A percentile compares a stretch with the other conserved stretches of the same genome.
phyloP scores from a whole-genome alignment of 1,140 invertebrate genomes.

The Metopolophium dirhodum region DNA sequence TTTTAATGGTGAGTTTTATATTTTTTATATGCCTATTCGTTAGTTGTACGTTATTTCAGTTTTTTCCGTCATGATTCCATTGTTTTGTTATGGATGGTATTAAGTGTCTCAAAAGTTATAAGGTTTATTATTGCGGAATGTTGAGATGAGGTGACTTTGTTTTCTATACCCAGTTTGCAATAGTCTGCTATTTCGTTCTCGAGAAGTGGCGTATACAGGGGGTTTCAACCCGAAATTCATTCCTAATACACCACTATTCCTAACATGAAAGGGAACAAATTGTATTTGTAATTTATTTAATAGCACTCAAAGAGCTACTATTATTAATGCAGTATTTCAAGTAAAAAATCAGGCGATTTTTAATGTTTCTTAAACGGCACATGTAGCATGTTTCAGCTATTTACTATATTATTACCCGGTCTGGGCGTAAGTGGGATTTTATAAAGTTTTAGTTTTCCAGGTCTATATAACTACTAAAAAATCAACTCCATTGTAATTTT shows the following conservation, averaged over 20 bases:
- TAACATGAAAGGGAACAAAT: background rate
- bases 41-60: background rate
- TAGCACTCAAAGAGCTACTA: background rate
- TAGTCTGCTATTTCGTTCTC: background rate
- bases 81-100: no score
- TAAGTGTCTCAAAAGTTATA: background rate
- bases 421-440: background rate
- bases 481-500: background rate
- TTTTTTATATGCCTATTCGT: background rate
- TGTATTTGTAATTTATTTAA: background rate
- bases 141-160: background rate
- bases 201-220: background rate
- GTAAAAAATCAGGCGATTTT: background rate
- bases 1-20: background rate
- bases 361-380: background rate
- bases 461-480: background rate
- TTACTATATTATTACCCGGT: background rate
- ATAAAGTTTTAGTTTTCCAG: background rate
- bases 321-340: background rate
- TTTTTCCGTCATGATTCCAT: background rate
- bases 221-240: no score
- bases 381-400: background rate
- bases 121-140: background rate
- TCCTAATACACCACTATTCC: no score
- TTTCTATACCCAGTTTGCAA: background rate